phyloP scores from a whole-genome alignment of 2,888 invertebrate genomes.

The Drosophila incognita region DNA sequence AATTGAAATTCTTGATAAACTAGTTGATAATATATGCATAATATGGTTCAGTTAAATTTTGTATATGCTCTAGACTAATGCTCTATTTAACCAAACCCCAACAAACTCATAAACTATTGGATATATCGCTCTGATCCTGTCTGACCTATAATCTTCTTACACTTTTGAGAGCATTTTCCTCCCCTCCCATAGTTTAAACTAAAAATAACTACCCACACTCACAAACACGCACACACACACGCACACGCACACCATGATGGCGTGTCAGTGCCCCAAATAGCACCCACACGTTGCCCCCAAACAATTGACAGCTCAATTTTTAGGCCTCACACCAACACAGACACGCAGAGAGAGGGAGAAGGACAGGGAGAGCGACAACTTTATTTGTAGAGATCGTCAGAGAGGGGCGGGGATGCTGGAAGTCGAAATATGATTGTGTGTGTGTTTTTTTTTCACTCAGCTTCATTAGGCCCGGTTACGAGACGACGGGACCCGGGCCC shows the following conservation, averaged over 20 bases:
- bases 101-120: conserved; percentile 24
- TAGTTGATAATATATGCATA: not conserved
- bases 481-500: conserved; percentile 15
- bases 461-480: conserved; percentile 68
- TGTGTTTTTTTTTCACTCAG: conserved; percentile 57
- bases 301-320: conserved; percentile 78
- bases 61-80: not conserved
- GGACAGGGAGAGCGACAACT: conserved; percentile 19
- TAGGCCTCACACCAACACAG: conserved; percentile 44
- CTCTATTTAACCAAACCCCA: not conserved
- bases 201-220: conserved; percentile 34
- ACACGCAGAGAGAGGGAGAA: not conserved
- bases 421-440: conserved; percentile 55
- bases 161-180: conserved; percentile 7
- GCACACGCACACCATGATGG: conserved; percentile 6
- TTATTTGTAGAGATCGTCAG: conserved; percentile 5
- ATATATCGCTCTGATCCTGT: conserved; percentile 22
- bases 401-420: conserved; percentile 32
- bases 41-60: too few species aligned
- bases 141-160: conserved; percentile 32
- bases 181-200: conserved; percentile 28
- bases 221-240: conserved; percentile 4
- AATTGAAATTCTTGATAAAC: not conserved
- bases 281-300: conserved; percentile 64
- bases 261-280: conserved; percentile 64